Conservation (phyloP, 2,113 vertebrate genomes). For the Apeltes quadracus region DNA sequence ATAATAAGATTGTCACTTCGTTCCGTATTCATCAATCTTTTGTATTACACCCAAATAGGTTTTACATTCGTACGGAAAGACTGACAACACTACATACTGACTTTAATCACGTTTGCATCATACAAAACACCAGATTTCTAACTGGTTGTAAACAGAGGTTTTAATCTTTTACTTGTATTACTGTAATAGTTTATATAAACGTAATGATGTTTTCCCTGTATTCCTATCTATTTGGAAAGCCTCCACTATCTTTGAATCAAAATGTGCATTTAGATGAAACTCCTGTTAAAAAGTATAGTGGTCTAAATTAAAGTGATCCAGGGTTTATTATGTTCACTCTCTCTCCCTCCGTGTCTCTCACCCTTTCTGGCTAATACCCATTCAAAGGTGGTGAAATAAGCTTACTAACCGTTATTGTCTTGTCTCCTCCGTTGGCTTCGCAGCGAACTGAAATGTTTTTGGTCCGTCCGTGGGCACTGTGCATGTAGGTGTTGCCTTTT, state of each 20-base stretch:
- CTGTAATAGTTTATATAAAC: neutral
- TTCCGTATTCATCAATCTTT: no score
- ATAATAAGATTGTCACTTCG: neutral
- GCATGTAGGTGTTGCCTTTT: slow-evolving; percentile 27
- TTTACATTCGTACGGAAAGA: no score
- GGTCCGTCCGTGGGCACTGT: neutral
- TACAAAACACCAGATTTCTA: neutral
- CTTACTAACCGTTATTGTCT: slow-evolving; percentile 57
- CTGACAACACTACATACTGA: no score
- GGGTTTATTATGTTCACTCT: neutral
- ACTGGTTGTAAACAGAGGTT: neutral
- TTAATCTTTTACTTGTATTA: neutral
- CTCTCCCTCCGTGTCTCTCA: slow-evolving; percentile 17
- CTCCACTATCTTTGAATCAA: neutral
- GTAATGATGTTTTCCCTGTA: neutral
- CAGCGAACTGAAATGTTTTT: slow-evolving; percentile 38
- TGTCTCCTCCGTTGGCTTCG: slow-evolving; percentile 49
- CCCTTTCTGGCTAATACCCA: slow-evolving; percentile 40
- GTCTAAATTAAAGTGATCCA: slow-evolving; percentile 8
- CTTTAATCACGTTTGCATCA: no score
- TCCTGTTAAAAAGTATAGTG: neutral
- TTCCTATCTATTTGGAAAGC: neutral
- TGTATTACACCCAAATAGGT: no score
- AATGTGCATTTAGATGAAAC: slow-evolving; percentile 6
- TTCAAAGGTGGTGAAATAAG: slow-evolving; percentile 44